Evolutionary conservation across 2,113 vertebrate genomes (phyloP).

Genomic region (Eptatretus burgeri): DNA sequence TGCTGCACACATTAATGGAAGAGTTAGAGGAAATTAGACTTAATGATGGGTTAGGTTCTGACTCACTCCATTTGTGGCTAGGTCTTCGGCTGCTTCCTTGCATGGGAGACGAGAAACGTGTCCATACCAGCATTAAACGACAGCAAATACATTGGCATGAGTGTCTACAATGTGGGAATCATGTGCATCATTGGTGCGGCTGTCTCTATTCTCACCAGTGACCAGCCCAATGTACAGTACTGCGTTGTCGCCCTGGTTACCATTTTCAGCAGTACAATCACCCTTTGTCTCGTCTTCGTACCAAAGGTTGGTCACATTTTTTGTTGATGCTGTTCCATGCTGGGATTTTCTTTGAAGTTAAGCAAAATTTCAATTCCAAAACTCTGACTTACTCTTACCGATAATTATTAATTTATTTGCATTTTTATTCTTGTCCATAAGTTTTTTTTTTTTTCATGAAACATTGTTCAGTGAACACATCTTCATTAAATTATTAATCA

Average conservation of each 20-base stretch:
- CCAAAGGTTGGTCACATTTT: slow-evolving; percentile 35
- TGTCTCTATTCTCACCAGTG: slow-evolving; percentile 78
- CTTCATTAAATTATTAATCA: too few relatives aligned
- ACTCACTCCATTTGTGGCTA: slow-evolving; percentile 16
- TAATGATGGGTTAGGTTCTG: not conserved
- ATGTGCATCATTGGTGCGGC: slow-evolving; percentile 98
- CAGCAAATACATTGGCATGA: slow-evolving; percentile 98
- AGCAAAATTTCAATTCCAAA: too few relatives aligned
- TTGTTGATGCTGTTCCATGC: too few relatives aligned
- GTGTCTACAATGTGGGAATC: slow-evolving; percentile 94
- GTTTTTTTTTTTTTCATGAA: too few relatives aligned
- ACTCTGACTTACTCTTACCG: too few relatives aligned
- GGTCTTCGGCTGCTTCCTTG: slow-evolving; percentile 87
- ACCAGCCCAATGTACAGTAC: slow-evolving; percentile 96
- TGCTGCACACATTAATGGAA: too few relatives aligned
- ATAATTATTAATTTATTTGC: too few relatives aligned
- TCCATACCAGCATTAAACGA: slow-evolving; percentile 95
- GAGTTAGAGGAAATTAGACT: too few relatives aligned
- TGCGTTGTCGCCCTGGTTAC: slow-evolving; percentile 95
- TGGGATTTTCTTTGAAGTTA: too few relatives aligned
- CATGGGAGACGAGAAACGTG: slow-evolving; percentile 91
- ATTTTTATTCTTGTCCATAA: too few relatives aligned
- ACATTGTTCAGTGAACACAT: too few relatives aligned
- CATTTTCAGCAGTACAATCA: slow-evolving; percentile 98
- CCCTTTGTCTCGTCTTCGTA: slow-evolving; percentile 89